These are phyloP conservation scores for Porites lobata DNA, from an alignment of 92 coral and sea anemone species.

Conservation along the genomic window DNA sequence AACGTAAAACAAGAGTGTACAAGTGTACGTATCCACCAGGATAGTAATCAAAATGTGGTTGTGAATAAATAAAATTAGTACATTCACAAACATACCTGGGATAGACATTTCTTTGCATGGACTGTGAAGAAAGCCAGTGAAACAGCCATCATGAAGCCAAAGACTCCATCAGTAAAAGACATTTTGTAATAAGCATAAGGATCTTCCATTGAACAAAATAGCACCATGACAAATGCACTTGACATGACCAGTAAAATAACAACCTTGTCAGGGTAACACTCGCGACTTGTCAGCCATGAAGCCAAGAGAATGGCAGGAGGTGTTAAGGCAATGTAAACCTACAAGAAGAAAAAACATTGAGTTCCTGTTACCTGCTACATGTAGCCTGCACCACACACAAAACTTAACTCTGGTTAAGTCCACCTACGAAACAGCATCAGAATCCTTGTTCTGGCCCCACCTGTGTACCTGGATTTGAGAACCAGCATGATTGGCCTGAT, in stretches of 20 bases:
- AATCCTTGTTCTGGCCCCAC: no score
- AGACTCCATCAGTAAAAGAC: constrained; percentile 33
- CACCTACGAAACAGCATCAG: no score
- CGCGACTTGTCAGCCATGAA: constrained; percentile 23
- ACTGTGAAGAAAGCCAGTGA: constrained; percentile 41
- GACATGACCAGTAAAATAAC: constrained; percentile 25
- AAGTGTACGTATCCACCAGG: no score
- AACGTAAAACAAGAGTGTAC: no score
- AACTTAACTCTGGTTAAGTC: no score
- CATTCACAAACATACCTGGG: constrained; percentile 5
- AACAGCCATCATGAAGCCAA: constrained; percentile 47
- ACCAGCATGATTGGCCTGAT: no score
- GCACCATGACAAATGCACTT: constrained; percentile 41
- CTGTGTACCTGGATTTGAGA: no score
- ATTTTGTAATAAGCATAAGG: constrained; percentile 36
- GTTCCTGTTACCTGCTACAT: no score
- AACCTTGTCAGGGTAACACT: constrained; percentile 41
- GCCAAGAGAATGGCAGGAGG: constrained; percentile 28
- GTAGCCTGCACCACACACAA: no score
- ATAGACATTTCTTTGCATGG: constrained; percentile 39
- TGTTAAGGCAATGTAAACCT: constrained; percentile 28
- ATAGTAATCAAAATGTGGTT: no score
- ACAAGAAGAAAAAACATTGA: neutral
- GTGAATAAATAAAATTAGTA: no score
- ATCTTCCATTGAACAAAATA: constrained; percentile 58